Evolutionary conservation across 2,113 vertebrate genomes (phyloP), one percentile per base, ranked within the genome.

Genomic region (Pampusana beccarii): DNA sequence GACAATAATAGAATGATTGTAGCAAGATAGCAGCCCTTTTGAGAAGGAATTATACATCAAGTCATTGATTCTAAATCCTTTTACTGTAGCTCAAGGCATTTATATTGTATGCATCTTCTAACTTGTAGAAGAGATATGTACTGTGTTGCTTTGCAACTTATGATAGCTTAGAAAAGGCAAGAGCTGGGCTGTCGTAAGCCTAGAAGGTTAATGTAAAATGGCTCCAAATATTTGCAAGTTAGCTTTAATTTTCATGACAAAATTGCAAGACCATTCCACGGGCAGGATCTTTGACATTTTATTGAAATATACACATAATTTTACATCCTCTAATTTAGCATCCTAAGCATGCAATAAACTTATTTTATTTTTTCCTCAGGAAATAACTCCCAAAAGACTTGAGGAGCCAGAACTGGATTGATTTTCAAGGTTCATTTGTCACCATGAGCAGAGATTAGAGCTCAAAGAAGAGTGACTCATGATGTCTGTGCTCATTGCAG

Each of bases 381-480:
- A 40, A 61, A 31, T 13, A 21, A 18, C 42, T 83, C 46, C 20
- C 29, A 23, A 82, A 92, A 96, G 56, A 78, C 50, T 87, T 84
- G 56, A 65, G 33, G 65, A 96, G 77, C 83, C 56, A 95, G 94
- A 96, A 88, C 36, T 20, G 19, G 67, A 97, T 96, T 96, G 97
- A 97, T 97, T 98, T 97, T 89, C 26, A 26, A 92, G 89, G 95
- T 91, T 97, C 94, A 66, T 97, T 97, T 97, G 95, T 97, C 81
- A 80, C 92, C 94, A 40, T 77, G 90, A 96, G 87, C 74, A 97
- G 94, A 96, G 95, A 98, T 97, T 95, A 97, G 64, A 92, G 61
- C 81, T 94, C 88, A 96, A 90, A 95, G 90, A 94, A 88, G 74
- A 96, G 91, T 91, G 83, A 97, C 81, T 97, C 80, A 89, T 46